Conservation (phyloP, 1,140 invertebrate genomes). For the Physella acuta region DNA sequence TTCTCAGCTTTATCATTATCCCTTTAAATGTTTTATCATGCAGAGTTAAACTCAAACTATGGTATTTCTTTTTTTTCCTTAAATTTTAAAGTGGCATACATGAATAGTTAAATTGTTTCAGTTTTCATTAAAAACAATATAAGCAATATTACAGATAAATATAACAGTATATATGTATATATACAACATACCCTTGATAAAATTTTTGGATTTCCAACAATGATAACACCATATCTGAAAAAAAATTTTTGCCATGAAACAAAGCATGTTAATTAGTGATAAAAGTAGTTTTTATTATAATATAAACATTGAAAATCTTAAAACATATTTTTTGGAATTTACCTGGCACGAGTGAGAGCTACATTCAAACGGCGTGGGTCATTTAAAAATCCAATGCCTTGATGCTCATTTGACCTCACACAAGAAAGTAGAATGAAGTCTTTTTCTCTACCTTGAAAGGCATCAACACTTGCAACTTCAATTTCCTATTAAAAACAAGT, state of each 20-base stretch:
- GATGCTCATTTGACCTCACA: constrained; percentile 89
- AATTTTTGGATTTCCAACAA: constrained; percentile 98
- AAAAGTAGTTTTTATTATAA: background rate
- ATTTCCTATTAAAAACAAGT: constrained; percentile 70
- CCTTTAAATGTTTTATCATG: no score
- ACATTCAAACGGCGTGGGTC: constrained; percentile 97
- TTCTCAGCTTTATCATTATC: no score
- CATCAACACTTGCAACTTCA: constrained; percentile 98
- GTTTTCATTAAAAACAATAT: no score
- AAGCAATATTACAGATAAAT: background rate
- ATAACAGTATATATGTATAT: constrained; percentile 1
- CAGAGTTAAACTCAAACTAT: no score
- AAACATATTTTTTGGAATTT: constrained; percentile 49
- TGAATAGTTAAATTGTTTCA: no score
- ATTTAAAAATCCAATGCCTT: constrained; percentile 91
- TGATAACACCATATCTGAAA: constrained; percentile 80
- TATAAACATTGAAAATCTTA: background rate
- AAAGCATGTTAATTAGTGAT: constrained; percentile 1
- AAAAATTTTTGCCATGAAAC: constrained; percentile 27
- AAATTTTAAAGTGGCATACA: no score
- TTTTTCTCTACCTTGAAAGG: constrained; percentile 94
- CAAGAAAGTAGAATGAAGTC: constrained; percentile 92
- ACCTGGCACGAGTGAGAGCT: constrained; percentile 94
- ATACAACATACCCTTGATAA: constrained; percentile 78
- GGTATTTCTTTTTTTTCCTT: no score